Evolutionary conservation across 2,113 vertebrate species (phyloP).

Genomic region (Eurypyga helias): DNA sequence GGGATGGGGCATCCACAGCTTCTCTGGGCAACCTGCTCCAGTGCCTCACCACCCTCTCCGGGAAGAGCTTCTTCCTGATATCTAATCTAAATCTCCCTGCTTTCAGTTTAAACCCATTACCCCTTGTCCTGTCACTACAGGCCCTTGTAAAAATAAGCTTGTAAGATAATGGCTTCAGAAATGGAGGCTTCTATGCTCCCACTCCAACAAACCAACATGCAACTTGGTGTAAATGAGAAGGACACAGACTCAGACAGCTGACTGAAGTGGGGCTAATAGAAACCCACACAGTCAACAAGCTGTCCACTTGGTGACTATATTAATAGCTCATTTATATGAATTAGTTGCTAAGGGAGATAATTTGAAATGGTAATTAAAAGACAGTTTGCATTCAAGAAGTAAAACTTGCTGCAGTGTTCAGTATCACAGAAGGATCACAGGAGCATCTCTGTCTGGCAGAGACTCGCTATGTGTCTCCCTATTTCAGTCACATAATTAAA

Average conservation of each 20-base stretch:
- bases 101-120: too few relatives aligned
- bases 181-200: neutral
- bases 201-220: neutral
- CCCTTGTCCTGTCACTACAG: too few relatives aligned
- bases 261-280: neutral
- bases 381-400: neutral
- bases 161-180: neutral
- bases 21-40: too few relatives aligned
- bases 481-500: neutral
- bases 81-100: neutral
- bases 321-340: neutral
- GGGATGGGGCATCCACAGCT: too few relatives aligned
- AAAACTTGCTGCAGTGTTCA: neutral
- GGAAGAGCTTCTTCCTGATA: too few relatives aligned
- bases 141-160: neutral
- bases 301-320: neutral
- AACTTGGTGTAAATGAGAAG: neutral
- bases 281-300: neutral
- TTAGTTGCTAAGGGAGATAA: neutral
- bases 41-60: too few relatives aligned
- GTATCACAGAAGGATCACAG: neutral
- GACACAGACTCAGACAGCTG: neutral
- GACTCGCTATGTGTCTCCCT: neutral
- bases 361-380: neutral
- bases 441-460: neutral